Conservation (phyloP, 2,797 vertebrate species). For the Mormyrus hasselquistii region DNA sequence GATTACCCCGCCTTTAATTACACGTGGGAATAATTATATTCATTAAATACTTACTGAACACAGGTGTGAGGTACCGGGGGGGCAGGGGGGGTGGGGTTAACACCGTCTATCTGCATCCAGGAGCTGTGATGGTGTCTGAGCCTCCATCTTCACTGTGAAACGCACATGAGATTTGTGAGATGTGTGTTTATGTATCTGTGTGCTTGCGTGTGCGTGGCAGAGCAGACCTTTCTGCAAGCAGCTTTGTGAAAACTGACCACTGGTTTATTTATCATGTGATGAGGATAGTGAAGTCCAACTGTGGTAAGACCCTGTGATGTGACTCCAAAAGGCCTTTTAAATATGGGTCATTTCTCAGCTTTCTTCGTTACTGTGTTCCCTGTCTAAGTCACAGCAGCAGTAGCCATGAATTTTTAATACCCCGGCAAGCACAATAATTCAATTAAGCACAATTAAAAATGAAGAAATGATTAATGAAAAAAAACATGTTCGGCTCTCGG, state of each 20-base stretch:
- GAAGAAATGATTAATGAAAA: background rate
- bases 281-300: background rate
- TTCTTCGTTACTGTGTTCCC: background rate
- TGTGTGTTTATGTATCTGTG: background rate
- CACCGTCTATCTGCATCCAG: background rate
- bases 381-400: background rate
- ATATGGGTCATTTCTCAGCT: background rate
- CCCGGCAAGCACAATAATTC: background rate
- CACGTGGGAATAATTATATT: background rate
- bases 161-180: background rate
- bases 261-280: background rate
- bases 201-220: background rate
- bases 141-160: background rate
- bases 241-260: background rate
- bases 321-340: background rate
- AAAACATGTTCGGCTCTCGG: background rate
- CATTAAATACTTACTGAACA: background rate
- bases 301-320: background rate
- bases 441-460: conserved; percentile 3
- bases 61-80: background rate
- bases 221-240: no score
- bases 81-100: background rate
- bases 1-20: background rate
- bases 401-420: background rate
- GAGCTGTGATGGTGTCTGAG: background rate